Evolutionary conservation across 2,888 invertebrate genomes (phyloP).

Genomic region (Papilio protenor): DNA sequence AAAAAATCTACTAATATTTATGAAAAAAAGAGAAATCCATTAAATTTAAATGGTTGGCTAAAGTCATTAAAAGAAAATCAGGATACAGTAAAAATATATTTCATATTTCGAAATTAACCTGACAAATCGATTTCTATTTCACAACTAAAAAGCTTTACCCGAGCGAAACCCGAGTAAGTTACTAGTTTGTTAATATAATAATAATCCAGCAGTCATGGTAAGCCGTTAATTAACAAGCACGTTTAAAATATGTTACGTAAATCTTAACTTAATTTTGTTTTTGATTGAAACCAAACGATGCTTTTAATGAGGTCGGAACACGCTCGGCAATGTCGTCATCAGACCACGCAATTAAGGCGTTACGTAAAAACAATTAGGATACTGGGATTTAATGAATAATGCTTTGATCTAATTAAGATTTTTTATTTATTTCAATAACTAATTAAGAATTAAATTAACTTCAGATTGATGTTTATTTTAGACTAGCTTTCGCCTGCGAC

Average conservation of each 20-base stretch:
- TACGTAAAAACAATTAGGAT: constrained; percentile 13
- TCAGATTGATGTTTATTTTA: not conserved
- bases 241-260: constrained; percentile 10
- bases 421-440: not conserved
- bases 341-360: constrained; percentile 31
- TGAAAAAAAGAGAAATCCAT: too few relatives aligned
- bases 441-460: not conserved
- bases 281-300: constrained; percentile 27
- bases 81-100: too few relatives aligned
- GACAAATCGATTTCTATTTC: too few relatives aligned
- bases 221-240: not conserved
- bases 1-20: too few relatives aligned
- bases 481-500: too few relatives aligned
- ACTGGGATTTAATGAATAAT: constrained; percentile 16
- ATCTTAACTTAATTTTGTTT: constrained; percentile 22
- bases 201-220: not conserved
- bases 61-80: too few relatives aligned
- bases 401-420: not conserved
- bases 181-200: not conserved
- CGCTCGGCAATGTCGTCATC: constrained; percentile 27
- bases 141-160: too few relatives aligned
- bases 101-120: too few relatives aligned
- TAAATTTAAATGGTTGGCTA: too few relatives aligned
- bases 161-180: not conserved
- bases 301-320: constrained; percentile 32